A percentile compares a stretch with the other conserved stretches of the same genome.
phyloP scores from a whole-genome alignment of 2,797 vertebrate species.

The Falco biarmicus region DNA sequence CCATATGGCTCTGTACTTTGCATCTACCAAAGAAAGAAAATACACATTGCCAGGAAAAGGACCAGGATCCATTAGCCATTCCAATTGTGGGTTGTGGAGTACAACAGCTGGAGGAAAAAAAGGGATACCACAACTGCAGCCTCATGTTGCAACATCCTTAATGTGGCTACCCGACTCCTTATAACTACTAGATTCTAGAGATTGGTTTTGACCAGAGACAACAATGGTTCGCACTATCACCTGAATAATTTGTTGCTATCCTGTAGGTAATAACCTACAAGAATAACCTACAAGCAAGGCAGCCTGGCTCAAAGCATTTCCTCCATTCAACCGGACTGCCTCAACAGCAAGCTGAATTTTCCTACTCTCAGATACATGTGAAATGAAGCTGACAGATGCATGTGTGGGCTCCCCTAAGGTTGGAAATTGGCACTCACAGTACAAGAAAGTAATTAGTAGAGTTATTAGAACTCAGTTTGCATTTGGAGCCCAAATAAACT shows the following conservation, averaged over 20 bases:
- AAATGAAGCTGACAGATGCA: conserved; percentile 44
- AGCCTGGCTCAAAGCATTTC: not conserved
- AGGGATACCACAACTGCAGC: not conserved
- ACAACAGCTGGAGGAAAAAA: not conserved
- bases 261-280: not conserved
- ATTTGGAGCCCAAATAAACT: conserved; percentile 45
- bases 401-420: conserved; percentile 57
- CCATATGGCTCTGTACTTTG: conserved; percentile 41
- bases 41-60: not conserved
- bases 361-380: not conserved
- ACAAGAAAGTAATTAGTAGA: conserved; percentile 46
- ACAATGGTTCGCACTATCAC: not conserved
- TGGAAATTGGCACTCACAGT: conserved; percentile 36
- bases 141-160: not conserved
- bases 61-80: not conserved
- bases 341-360: not conserved
- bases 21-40: conserved; percentile 10
- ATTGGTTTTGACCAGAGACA: not conserved
- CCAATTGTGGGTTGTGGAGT: not conserved
- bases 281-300: not conserved
- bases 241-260: not conserved
- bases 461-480: conserved; percentile 52
- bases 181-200: not conserved
- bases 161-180: not conserved
- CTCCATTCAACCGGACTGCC: not conserved